phyloP scores from a whole-genome alignment of 2,888 invertebrate genomes.

The Dasypolia templi region DNA sequence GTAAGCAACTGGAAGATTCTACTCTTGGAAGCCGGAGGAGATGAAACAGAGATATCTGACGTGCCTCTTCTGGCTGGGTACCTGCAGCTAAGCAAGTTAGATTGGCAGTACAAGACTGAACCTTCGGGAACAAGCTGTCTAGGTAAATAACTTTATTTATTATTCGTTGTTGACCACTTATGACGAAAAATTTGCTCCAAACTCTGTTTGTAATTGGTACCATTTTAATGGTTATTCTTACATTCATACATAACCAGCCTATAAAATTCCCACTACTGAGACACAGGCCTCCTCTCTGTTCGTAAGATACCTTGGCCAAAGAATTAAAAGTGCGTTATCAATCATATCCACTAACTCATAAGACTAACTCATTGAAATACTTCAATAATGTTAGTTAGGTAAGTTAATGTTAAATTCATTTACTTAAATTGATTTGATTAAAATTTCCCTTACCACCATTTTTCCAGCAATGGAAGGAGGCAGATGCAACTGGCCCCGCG shows the following conservation, averaged over 20 bases:
- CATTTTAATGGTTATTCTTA: too few relatives aligned
- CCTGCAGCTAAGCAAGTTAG: constrained; percentile 95
- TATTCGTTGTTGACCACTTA: background rate
- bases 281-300: background rate
- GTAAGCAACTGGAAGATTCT: constrained; percentile 95
- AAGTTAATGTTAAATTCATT: background rate
- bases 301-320: too few relatives aligned
- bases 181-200: too few relatives aligned
- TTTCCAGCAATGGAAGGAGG: constrained; percentile 94
- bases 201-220: too few relatives aligned
- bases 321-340: background rate
- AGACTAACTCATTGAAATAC: background rate
- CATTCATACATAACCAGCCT: too few relatives aligned
- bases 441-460: constrained; percentile 11
- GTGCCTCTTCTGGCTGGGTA: constrained; percentile 97
- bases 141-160: constrained; percentile 89
- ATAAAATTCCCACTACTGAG: background rate
- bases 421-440: background rate
- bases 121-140: constrained; percentile 95
- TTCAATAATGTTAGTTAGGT: too few relatives aligned
- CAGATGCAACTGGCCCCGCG: constrained; percentile 97
- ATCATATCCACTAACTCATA: background rate
- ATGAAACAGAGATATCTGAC: constrained; percentile 97
- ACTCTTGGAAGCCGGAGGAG: constrained; percentile 96
- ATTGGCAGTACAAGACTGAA: constrained; percentile 98